Evolutionary conservation across 2,113 vertebrate genomes (phyloP), one percentile per base, ranked within the genome.

Genomic region (Lophochroa leadbeateri): DNA sequence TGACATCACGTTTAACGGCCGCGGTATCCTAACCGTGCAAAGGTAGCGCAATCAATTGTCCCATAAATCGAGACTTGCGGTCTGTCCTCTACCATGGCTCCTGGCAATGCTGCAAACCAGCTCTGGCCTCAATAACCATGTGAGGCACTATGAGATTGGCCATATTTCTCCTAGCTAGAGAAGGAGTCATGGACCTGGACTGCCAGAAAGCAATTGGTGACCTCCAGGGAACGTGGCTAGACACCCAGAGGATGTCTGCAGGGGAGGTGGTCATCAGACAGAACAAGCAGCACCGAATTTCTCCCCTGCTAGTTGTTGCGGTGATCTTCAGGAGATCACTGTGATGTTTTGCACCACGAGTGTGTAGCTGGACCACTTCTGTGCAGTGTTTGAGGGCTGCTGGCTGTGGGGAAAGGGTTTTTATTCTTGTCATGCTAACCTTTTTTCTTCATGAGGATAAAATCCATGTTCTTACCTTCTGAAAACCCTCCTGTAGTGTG

Each of bases 341-440:
- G 61, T 0, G 2, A 12, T 13, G 44, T 72, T 86, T 67, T 69
- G 61, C 27, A 17, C 63, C 25, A 6, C 1, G 1, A 41, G 3
- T 0, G 0, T 23, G 39, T 50, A 52, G 50, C 47, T 72, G 65
- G 47, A 82, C 16, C 35, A 1, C 24, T 55, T 81, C 33, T 53
- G 27, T 69, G 41, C 43, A 10, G 37, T 3, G 25, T 53, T 82
- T 53, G 63, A 57, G 63, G 49, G 70, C 41, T 84, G 83, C 61
- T 91, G 83, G 7, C 63, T 65, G 17, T 6, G 49, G 28, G 28
- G 37, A 74, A 82, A 71, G n/a, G 60, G 21, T 69, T 87, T 92
- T 35, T 8, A 7, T 74, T 74, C 81, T 67, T 4, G 2, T 63
- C 6, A 1, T 44, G n/a, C 31, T 76, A 17, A 23, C 50, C 13